These are phyloP conservation scores for Passer domesticus DNA, from an alignment of 2,113 vertebrate genomes.

Conservation along the genomic window DNA sequence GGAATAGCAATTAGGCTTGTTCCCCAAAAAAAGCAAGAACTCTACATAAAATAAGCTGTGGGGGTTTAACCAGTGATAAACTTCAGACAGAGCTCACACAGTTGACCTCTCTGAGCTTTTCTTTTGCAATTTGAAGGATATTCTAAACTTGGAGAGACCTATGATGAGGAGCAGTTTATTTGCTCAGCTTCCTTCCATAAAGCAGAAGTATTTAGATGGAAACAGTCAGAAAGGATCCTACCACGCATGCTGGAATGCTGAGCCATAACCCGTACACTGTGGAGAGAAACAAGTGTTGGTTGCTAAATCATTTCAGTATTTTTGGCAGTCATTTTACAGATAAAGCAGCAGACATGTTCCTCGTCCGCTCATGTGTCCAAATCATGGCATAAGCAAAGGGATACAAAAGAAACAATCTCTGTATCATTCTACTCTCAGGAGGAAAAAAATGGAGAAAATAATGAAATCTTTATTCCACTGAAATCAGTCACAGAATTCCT, in stretches of 20 bases:
- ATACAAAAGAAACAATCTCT: neutral
- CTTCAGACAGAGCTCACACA: neutral
- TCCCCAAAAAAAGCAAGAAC: neutral
- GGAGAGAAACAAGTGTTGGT: neutral
- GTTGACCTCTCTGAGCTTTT: neutral
- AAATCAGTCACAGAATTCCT: neutral
- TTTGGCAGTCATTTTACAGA: neutral
- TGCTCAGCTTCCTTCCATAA: neutral
- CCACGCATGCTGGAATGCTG: neutral
- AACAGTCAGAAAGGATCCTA: neutral
- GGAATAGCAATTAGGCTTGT: neutral
- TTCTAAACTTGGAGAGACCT: neutral
- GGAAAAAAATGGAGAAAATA: neutral
- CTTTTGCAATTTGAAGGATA: neutral
- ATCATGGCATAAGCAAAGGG: neutral
- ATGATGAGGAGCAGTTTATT: neutral
- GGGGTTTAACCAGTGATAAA: neutral
- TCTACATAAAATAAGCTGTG: neutral
- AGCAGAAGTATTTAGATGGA: neutral
- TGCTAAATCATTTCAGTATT: neutral
- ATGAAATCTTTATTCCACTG: neutral
- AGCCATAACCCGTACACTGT: neutral
- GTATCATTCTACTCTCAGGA: neutral
- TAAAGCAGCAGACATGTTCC: neutral
- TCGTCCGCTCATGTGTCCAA: neutral